Base-by-base conservation (phyloP, 2,888 invertebrate species). In the Matsumyia berberina region DNA sequence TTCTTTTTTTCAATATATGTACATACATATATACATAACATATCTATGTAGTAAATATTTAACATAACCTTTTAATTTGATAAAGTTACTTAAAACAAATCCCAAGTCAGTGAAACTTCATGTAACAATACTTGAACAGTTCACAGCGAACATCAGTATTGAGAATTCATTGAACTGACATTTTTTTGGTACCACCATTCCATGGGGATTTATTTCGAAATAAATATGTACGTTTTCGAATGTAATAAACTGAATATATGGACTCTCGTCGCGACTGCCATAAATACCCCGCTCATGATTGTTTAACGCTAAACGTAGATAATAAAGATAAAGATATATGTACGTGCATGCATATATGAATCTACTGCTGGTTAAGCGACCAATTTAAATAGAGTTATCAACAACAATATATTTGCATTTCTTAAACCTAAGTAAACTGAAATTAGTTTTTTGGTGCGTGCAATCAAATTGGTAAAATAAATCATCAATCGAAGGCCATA, bases 361-460 rank as follows among this genome's bases (percentile, higher is more conserved):
- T 19, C 46, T 5, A 46, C 19, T 19, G 46, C 17, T 15, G 6
- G 11, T 15, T 17, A 7, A 19, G 11, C 19, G 17, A 19, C 19
- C 19, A 46, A 46, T 11, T 46, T 19, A 46, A 46, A 46, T 19
- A 46, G 19, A 46, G 19, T 46, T 46, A 46, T 46, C 46, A 19
- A 1, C 19, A 46, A 46, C 19, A 17, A 46, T 46, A 11, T 46
- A 46, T 46, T 17, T 46, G 19, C 19, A 46, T 46, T 46, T 46
- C 9, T 39, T 8, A 12, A 12, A 7, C 39, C 39, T 39, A 39
- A 12, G 12, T 39, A 39, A 39, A 39, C 39, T n/a, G n/a, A 37
- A n/a, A 37, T 37, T n/a, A n/a, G 3, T 37, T 39, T 12, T 12
- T 39, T 12, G 12, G 5, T 39, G n/a, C 39, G 12, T 5, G 37